These are phyloP conservation scores for Hapalemur alaotrensis DNA, from an alignment of 2,797 vertebrate genomes.

Conservation along the genomic window DNA sequence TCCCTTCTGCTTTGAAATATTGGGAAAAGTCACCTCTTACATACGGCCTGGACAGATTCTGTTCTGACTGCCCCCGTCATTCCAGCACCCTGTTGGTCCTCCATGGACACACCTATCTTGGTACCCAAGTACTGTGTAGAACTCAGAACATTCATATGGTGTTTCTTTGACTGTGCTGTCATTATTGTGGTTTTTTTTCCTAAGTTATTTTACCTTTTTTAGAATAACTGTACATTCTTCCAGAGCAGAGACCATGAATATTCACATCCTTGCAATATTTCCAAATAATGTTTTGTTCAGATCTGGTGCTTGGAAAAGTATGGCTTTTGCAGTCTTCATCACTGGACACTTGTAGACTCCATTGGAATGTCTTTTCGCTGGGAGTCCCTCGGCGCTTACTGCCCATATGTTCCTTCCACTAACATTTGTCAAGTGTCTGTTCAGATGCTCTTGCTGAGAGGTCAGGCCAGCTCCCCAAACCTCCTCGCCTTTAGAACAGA, in stretches of 20 bases:
- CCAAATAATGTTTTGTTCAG: not conserved
- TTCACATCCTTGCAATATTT: conserved; percentile 7
- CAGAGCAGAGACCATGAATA: not conserved
- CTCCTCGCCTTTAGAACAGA: conserved; percentile 1
- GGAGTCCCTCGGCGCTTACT: not conserved
- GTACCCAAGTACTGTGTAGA: not conserved
- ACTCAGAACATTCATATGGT: not conserved
- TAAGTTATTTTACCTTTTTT: not conserved
- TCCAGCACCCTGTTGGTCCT: not conserved
- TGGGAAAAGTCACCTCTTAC: not conserved
- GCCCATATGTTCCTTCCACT: not conserved
- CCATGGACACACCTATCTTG: not conserved
- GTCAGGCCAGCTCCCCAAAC: not conserved
- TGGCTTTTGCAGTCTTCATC: not conserved
- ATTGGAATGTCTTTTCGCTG: not conserved
- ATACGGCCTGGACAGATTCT: not conserved
- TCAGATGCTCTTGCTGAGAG: not conserved
- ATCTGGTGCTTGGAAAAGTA: not conserved
- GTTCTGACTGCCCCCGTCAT: not conserved
- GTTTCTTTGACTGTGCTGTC: not conserved
- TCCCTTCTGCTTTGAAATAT: not conserved
- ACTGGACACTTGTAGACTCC: not conserved
- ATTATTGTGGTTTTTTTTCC: not conserved
- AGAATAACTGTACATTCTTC: conserved; percentile 19
- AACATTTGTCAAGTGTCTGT: conserved; percentile 18